Evolutionary conservation across 2,888 invertebrate species (phyloP), one percentile per base, ranked within the genome.

Genomic region (Listrodromus nycthemerus): DNA sequence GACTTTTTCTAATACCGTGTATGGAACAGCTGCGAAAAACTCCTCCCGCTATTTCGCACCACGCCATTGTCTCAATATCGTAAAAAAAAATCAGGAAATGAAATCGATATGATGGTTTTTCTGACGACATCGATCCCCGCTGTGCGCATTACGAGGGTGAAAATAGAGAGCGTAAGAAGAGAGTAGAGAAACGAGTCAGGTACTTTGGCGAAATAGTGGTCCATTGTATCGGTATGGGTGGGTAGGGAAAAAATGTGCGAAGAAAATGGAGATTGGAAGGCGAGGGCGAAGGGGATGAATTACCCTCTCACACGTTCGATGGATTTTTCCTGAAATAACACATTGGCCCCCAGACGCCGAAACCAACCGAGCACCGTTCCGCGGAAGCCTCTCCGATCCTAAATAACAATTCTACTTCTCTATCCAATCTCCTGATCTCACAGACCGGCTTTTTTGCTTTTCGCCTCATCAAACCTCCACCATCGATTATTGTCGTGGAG

Each of bases 231-330:
- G 71, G 58, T 8, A n/a, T 78, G 66, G 30, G 33, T 50, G 33
- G 33, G 58, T 67, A 71, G 74, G 3, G 37, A 30, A 33, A 70
- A 52, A 41, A 19, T 3, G 8, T 7, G 52, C 16, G 27, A 27
- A 27, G 37, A 50, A n/a, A 33, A 37, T 33, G 6, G 63, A 37
- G 78, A n/a, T 50, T 67, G 48, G 50, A 52, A 30, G 41, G 3
- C 27, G n/a, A 30, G 50, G 37, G 66, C 10, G 21, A 33, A 45
- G 61, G 33, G 79, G 79, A 82, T 84, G 82, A 84, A 84, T 84
- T 84, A 84, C 81, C 79, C 84, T 71, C 79, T 79, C 58, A 79
- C 79, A 78, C 55, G 74, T 78, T 81, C 70, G 71, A 77, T 77
- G 30, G 61, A 70, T 52, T 58, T 76, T 67, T 52, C 50, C 21